Conservation (phyloP, 2,113 vertebrate species). For the Lanius collurio region DNA sequence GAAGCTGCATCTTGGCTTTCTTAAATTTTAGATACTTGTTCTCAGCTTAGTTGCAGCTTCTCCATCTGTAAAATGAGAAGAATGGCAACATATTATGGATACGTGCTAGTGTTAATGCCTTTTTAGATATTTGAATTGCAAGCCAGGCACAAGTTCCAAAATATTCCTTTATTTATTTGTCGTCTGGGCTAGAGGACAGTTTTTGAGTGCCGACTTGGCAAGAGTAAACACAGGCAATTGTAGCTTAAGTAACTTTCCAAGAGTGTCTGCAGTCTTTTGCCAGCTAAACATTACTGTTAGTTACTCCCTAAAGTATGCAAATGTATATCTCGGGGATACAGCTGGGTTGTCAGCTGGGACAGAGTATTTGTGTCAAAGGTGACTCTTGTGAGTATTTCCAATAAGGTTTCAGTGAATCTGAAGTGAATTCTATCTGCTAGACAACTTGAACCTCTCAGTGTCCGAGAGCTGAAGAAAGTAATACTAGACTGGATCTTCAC, state of each 20-base stretch:
- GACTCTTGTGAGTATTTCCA: background rate
- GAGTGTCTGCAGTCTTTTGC: background rate
- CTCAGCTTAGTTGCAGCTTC: background rate
- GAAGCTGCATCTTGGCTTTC: background rate
- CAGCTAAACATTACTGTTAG: background rate
- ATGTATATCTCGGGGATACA: background rate
- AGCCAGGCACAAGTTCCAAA: background rate
- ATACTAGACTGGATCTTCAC: background rate
- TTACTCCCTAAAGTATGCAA: background rate
- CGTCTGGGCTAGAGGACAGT: background rate
- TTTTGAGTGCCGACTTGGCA: background rate
- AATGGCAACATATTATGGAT: background rate
- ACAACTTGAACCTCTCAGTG: background rate
- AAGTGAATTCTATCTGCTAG: background rate
- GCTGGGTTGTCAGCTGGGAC: background rate
- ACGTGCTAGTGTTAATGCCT: background rate
- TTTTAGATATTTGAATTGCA: background rate
- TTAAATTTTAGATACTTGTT: background rate
- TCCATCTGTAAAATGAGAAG: background rate
- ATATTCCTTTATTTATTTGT: conserved; percentile 18
- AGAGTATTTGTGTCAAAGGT: background rate
- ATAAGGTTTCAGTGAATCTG: rapidly evolving
- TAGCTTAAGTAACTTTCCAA: background rate
- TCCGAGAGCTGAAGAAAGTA: background rate
- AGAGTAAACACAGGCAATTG: background rate